Evolutionary conservation across 2,888 invertebrate species (phyloP), one percentile per base, ranked within the genome.

Genomic region (Chelonus formosanus): DNA sequence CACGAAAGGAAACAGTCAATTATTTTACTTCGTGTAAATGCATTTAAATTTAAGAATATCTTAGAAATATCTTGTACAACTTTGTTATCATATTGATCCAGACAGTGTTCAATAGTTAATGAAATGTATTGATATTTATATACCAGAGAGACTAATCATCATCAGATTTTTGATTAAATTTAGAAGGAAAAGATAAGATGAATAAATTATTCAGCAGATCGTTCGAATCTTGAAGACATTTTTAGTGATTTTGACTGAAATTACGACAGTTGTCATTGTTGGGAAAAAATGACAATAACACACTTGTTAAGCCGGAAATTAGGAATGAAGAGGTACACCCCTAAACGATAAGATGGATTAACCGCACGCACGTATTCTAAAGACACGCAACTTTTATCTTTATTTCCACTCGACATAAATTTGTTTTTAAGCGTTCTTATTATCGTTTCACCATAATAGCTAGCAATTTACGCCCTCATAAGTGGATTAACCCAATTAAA

Each of bases 401-500:
- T n/a, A 20, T 47, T 10, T 34, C 7, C 47, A 4, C 47, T 48
- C 40, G 20, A 48, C n/a, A 59, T 52, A 59, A 59, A 59, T 59
- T 59, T 20, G 43, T 59, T 59, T 43, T 59, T 47, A 59, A 59
- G 50, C 5, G 50, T 32, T 52, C 36, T 61, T 61, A 52, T 52
- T 36, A 68, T 67, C 63, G 32, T 57, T 62, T 44, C 57, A 45
- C 50, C 45, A 63, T 68, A 65, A 67, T 68, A 67, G 59, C 44
- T 57, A 48, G 50, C 65, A 67, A 68, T 70, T 68, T 67, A 68
- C 53, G 34, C 63, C 63, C 60, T 50, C 6, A 45, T 53, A 43
- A 67, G 65, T 55, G 69, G 65, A 71, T 71, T 71, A 71, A 64
- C 71, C 69, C 69, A 69, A 69, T 71, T 71, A 66, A 60, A 60